phyloP scores from a whole-genome alignment of 2,113 vertebrate genomes.

The Haplochromis burtoni region DNA sequence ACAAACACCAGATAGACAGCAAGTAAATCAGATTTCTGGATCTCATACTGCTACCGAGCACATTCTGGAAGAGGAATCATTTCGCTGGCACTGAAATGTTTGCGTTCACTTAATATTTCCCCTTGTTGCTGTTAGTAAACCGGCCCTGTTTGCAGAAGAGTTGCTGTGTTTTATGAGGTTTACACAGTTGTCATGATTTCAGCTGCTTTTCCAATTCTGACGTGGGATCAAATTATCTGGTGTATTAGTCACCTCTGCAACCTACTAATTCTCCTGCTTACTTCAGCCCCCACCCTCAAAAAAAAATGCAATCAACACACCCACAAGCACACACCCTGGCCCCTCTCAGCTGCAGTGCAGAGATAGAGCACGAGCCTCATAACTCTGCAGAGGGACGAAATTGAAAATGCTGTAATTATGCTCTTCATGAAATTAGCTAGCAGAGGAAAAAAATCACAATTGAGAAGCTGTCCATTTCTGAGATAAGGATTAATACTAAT shows the following conservation, averaged over 20 bases:
- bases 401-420: constrained; percentile 68
- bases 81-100: not conserved
- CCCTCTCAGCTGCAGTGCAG: constrained; percentile 46
- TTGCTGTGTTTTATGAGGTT: not conserved
- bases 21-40: constrained; percentile 41
- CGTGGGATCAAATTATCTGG: constrained; percentile 22
- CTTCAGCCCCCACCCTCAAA: not conserved
- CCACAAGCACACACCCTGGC: not conserved
- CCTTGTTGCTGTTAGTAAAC: not conserved
- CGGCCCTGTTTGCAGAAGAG: not conserved
- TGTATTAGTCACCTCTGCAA: constrained; percentile 17
- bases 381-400: constrained; percentile 46
- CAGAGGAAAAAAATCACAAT: constrained; percentile 40
- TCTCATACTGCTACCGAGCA: constrained; percentile 22
- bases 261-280: constrained; percentile 1
- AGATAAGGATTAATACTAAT: constrained; percentile 64
- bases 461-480: constrained; percentile 52
- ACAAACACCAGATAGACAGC: constrained; percentile 16
- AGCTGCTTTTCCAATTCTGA: constrained; percentile 13
- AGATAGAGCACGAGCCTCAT: constrained; percentile 45
- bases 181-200: constrained; percentile 14
- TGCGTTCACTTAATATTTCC: not conserved
- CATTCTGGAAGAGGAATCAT: constrained; percentile 2
- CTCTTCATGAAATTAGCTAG: constrained; percentile 68
- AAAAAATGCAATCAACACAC: not conserved